Conservation (phyloP, 1,140 invertebrate genomes). For the Scaptodrosophila lebanonensis region DNA sequence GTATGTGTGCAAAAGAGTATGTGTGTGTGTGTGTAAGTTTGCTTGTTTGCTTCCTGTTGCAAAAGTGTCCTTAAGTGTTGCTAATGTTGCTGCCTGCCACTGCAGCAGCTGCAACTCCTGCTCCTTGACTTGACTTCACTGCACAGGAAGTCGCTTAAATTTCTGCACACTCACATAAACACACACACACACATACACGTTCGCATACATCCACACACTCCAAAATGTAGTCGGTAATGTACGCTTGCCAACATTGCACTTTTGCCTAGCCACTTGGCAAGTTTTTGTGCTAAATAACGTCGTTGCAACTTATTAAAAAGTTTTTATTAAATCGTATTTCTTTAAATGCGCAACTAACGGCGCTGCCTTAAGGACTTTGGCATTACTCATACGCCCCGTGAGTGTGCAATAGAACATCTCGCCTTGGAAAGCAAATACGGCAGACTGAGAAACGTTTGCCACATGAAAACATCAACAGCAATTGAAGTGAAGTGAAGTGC, state of each 20-base stretch:
- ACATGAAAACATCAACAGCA: constrained; percentile 63
- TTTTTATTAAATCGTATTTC: constrained; percentile 61
- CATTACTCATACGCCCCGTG: neutral
- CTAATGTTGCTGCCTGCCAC: constrained; percentile 50
- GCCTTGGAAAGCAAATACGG: constrained; percentile 6
- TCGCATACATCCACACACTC: no score
- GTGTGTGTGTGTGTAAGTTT: constrained; percentile 23
- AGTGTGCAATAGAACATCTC: constrained; percentile 33
- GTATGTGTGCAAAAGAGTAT: constrained; percentile 36
- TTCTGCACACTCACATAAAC: constrained; percentile 26
- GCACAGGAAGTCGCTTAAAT: constrained; percentile 57
- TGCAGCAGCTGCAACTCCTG: no score
- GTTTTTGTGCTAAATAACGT: constrained; percentile 19
- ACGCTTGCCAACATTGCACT: constrained; percentile 54
- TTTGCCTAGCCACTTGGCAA: constrained; percentile 62
- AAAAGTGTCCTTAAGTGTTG: constrained; percentile 72
- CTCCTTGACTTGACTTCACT: no score
- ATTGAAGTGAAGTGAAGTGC: constrained; percentile 53
- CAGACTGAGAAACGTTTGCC: constrained; percentile 53
- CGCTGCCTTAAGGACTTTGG: neutral
- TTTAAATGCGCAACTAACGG: constrained; percentile 13
- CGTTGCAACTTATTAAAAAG: constrained; percentile 29
- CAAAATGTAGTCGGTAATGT: constrained; percentile 36
- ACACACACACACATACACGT: constrained; percentile 3
- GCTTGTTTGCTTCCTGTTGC: constrained; percentile 62